Conservation (phyloP, 2,888 invertebrate genomes). For the Amphipyra tragopoginis region DNA sequence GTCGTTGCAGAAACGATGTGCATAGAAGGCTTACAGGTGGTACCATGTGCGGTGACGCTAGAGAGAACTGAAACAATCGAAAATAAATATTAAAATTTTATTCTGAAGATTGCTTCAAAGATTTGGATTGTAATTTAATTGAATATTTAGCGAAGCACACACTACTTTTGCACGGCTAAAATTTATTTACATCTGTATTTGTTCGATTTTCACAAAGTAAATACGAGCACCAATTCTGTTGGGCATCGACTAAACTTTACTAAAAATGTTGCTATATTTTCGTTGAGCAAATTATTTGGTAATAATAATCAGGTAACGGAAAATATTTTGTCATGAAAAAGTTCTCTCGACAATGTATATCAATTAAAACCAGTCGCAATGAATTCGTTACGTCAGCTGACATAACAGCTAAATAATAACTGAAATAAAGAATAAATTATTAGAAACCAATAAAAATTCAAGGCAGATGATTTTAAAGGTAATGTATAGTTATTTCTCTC, state of each 20-base stretch:
- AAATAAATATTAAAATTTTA: no score
- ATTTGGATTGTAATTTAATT: no score
- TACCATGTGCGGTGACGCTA: conserved; percentile 84
- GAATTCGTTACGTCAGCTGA: background rate
- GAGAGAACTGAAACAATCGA: conserved; percentile 76
- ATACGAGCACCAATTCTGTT: background rate
- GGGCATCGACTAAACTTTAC: no score
- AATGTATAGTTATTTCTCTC: no score
- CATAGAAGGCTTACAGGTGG: conserved; percentile 82
- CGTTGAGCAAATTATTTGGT: no score
- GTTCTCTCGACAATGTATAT: background rate
- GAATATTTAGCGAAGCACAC: no score
- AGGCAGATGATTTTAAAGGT: no score
- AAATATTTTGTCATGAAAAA: background rate
- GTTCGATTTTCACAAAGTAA: conserved; percentile 26
- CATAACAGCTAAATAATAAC: background rate
- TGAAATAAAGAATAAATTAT: background rate
- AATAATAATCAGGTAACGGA: background rate
- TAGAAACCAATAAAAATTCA: background rate
- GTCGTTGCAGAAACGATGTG: conserved; percentile 80
- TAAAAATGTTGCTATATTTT: no score
- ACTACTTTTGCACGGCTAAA: no score
- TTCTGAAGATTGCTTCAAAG: no score
- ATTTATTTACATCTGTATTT: conserved; percentile 11
- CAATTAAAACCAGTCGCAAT: background rate